phyloP scores from a whole-genome alignment of 2,888 invertebrate genomes.

The Pachymerium ferrugineum region DNA sequence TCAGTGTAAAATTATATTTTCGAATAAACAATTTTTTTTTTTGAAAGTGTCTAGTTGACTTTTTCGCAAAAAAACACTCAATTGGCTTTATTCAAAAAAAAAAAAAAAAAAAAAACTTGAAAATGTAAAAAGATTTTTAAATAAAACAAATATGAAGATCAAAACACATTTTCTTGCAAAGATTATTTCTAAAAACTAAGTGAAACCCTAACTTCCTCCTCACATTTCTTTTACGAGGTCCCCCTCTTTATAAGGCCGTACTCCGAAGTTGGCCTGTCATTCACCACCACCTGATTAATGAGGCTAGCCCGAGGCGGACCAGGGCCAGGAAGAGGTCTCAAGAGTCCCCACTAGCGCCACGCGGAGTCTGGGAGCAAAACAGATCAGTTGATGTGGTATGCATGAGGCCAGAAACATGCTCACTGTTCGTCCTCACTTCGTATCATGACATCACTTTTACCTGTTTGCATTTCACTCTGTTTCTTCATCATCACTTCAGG shows the following conservation, averaged over 20 bases:
- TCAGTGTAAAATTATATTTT: too few species aligned
- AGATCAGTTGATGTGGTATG: conserved; percentile 27
- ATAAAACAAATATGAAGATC: neutral
- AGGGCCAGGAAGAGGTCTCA: conserved; percentile 24
- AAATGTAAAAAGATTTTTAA: neutral
- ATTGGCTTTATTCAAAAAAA: neutral
- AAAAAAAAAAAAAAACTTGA: too few species aligned
- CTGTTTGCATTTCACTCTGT: neutral
- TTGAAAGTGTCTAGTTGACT: too few species aligned
- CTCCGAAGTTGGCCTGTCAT: neutral
- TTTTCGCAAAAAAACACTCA: neutral
- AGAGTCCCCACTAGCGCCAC: conserved; percentile 12
- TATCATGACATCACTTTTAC: conserved; percentile 25
- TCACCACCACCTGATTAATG: conserved; percentile 27
- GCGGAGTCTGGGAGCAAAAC: conserved; percentile 24
- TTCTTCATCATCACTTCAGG: neutral
- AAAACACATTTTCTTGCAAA: neutral
- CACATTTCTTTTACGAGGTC: neutral
- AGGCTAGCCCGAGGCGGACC: conserved; percentile 25
- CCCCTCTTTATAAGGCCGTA: conserved; percentile 3
- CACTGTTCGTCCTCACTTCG: conserved; percentile 22
- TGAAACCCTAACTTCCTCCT: neutral
- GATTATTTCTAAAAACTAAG: neutral
- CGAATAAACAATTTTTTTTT: too few species aligned
- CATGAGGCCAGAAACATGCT: conserved; percentile 23